Evolutionary conservation across 1,140 invertebrate genomes (phyloP), one percentile per base, ranked within the genome.

Genomic region (Halictus rubicundus): DNA sequence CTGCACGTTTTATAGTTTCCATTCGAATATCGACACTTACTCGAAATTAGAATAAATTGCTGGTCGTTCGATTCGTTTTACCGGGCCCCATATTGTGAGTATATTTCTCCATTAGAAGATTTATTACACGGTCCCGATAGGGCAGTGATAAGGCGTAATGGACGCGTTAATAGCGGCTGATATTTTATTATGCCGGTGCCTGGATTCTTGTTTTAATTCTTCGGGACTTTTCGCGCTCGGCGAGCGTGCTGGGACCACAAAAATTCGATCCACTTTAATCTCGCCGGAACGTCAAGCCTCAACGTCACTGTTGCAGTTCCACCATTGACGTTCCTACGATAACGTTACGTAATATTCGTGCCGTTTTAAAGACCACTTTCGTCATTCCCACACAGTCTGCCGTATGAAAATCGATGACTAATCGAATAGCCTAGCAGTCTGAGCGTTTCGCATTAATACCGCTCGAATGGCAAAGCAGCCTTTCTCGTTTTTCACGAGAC

Each of bases 341-440:
- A 27, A 25, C 7, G n/a, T 75, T 75, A 57, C 72, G 49, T 21
- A 75, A 75, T 2, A 9, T 57, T 14, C 8, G 0, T 1, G 10
- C 39, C 12, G 27, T 69, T 77, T 69, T 52, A 77, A 68, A 77
- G 2, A 49, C 74, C 39, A 61, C 65, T 77, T 68, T 69, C 74
- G 39, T 76, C 32, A 61, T 77, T 68, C 74, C 74, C 74, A 77
- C 74, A 46, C 57, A 39, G 37, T 57, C n/a, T 8, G 65, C 42
- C 39, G 19, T n/a, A 46, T 54, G 60, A 69, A 69, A 77, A 77
- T 69, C 74, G 57, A 69, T 69, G 66, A 69, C 63, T 66, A 66
- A 75, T 65, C 72, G 46, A 75, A 25, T 12, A 23, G 32, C 14
- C 14, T 16, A 21, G 10, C 49, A 21, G 52, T 39, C 37, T 32